A percentile compares a stretch with the other conserved stretches of the same genome.
phyloP scores from a whole-genome alignment of 2,113 vertebrate genomes.

The Amphiprion ocellaris region DNA sequence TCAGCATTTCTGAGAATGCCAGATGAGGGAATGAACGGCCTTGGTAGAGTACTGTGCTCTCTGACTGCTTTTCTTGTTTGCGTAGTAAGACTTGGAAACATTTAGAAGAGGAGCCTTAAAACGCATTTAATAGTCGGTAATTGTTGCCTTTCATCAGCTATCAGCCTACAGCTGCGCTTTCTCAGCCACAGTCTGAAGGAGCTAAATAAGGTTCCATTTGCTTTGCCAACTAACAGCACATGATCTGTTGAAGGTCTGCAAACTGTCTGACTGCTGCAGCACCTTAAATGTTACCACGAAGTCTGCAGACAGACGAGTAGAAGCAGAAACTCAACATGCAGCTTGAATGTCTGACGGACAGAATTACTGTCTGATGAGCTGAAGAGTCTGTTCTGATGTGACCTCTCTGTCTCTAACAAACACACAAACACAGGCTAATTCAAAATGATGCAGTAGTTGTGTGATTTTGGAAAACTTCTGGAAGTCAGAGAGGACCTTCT shows the following conservation, averaged over 20 bases:
- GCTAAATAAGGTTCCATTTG: conserved; percentile 58
- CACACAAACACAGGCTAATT: neutral
- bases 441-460: neutral
- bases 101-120: too few relatives aligned
- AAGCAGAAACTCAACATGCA: neutral
- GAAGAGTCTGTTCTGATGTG: conserved; percentile 15
- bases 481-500: neutral
- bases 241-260: conserved; percentile 49
- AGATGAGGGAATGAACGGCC: too few relatives aligned
- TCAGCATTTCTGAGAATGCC: too few relatives aligned
- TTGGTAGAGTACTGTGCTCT: too few relatives aligned
- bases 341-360: neutral
- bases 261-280: conserved; percentile 31
- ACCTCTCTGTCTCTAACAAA: conserved; percentile 3
- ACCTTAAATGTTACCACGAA: conserved; percentile 3
- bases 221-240: conserved; percentile 66
- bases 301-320: conserved; percentile 24
- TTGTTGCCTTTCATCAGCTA: neutral
- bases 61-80: too few relatives aligned
- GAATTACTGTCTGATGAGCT: conserved; percentile 29
- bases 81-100: too few relatives aligned
- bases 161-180: conserved; percentile 10
- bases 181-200: neutral
- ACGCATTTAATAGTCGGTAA: neutral
- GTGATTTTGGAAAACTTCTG: neutral